phyloP scores from a whole-genome alignment of 2,797 vertebrate species.

The Gephyroberyx darwinii region DNA sequence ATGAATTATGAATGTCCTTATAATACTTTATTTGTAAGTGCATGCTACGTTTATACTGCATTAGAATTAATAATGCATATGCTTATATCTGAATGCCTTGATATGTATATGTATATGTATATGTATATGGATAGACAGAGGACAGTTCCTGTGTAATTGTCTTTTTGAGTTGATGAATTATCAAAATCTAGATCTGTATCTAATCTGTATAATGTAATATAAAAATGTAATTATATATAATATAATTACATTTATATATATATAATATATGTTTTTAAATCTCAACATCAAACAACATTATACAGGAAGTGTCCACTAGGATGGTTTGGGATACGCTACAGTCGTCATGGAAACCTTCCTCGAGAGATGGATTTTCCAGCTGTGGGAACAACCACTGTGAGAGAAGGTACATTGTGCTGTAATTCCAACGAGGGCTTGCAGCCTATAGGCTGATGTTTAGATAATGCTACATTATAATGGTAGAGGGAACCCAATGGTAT shows the following conservation, averaged over 20 bases:
- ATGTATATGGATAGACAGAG: constrained; percentile 14
- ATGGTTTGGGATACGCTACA: constrained; percentile 25
- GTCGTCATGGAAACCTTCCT: constrained; percentile 60
- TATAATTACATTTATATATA: too few species aligned
- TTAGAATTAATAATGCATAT: constrained; percentile 66
- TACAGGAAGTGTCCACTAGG: constrained; percentile 4
- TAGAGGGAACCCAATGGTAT: constrained; percentile 58
- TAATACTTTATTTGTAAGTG: constrained; percentile 34
- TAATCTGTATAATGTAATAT: too few species aligned
- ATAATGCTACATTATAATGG: constrained; percentile 59
- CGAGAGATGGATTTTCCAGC: constrained; percentile 64
- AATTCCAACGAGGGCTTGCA: constrained; percentile 55
- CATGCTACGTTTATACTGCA: constrained; percentile 39
- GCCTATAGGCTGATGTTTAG: constrained; percentile 54
- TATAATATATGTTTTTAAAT: neutral
- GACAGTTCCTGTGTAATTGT: too few species aligned
- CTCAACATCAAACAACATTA: neutral
- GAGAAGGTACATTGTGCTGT: constrained; percentile 29
- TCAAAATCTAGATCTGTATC: too few species aligned
- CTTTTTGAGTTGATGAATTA: neutral
- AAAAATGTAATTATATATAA: too few species aligned
- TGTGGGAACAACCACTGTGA: constrained; percentile 43
- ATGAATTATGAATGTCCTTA: constrained; percentile 67
- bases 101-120: constrained; percentile 29
- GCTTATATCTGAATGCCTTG: constrained; percentile 15